Conservation (phyloP, 1,140 invertebrate species). For the Idris sp. region DNA sequence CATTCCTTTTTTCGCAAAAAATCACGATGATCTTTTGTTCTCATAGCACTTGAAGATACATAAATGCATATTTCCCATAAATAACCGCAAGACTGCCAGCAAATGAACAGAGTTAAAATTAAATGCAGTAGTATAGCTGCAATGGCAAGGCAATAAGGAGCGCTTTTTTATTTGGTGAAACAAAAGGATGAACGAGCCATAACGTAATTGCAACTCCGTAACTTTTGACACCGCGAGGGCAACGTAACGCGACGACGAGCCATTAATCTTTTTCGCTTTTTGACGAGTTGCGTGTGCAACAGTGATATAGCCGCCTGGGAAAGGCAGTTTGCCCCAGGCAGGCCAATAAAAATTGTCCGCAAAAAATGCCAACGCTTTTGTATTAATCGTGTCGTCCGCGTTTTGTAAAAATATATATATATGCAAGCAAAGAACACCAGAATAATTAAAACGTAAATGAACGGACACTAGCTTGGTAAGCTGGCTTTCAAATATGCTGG, state of each 20-base stretch:
- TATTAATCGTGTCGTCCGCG: conserved; percentile 32
- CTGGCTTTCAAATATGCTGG: conserved; percentile 41
- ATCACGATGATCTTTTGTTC: background rate
- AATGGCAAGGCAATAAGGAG: conserved; percentile 19
- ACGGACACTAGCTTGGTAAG: conserved; percentile 10
- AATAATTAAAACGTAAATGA: conserved; percentile 61
- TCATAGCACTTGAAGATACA: conserved; percentile 9
- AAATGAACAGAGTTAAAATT: conserved; percentile 54
- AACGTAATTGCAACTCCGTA: conserved; percentile 37
- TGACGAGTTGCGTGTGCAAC: conserved; percentile 33
- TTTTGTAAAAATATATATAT: conserved; percentile 41
- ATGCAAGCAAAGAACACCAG: conserved; percentile 31
- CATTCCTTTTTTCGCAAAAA: no score
- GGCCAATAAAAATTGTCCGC: conserved; percentile 44
- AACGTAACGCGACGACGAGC: conserved; percentile 20
- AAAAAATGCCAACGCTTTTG: conserved; percentile 27
- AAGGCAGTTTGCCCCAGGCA: conserved; percentile 13
- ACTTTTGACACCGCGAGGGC: conserved; percentile 19
- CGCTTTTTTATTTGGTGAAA: conserved; percentile 19
- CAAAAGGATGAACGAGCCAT: conserved; percentile 16
- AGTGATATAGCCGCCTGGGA: conserved; percentile 33
- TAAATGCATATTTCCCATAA: conserved; percentile 7
- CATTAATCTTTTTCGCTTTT: conserved; percentile 43
- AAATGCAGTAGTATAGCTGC: conserved; percentile 30
- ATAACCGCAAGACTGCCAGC: conserved; percentile 14